Evolutionary conservation across 1,140 invertebrate species (phyloP), one percentile per base, ranked within the genome.

Genomic region (Apis laboriosa): DNA sequence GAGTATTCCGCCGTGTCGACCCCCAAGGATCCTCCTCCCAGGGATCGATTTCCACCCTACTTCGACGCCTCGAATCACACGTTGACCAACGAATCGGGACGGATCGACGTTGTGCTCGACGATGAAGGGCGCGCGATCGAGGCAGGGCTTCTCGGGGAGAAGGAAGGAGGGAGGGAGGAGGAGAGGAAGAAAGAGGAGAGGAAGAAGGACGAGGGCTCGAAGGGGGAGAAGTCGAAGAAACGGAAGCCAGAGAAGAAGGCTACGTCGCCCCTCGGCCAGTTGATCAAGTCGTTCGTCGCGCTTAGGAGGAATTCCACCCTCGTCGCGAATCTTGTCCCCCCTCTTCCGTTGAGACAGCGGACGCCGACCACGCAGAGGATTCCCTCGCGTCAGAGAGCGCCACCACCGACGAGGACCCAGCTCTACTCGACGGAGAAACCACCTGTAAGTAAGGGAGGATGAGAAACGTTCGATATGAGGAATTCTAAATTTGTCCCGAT

Each of bases 41-140:
- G 34, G 34, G 89, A 92, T 43, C 86, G 89, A 4, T 93, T 92
- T 71, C 89, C 91, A 0, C 90, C 92, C 0, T 92, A 87, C 51
- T 92, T 93, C 24, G 90, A 90, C 13, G 80, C 53, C 1, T 17
- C 55, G 55, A 90, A 89, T 49, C 84, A 78, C n/a, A 71, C 66
- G 0, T 0, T 83, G 1, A 55, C 28, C 56, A 81, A 90, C 49
- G 24, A 86, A 51, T 77, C 79, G 4, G 88, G 82, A 1, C 81
- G 76, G 67, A 53, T 88, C 43, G 79, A 81, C 21, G 84, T 89
- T 0, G 68, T 86, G 7, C 61, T 89, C 56, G 84, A 88, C 9
- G 84, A 89, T 9, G 9, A 70, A 53, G 0, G 71, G 88, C 17
- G 67, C 13, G 60, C 19, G 55, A 51, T 49, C 5, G 55, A 51